Base-by-base conservation (phyloP, 2,113 vertebrate species). In the Calonectris borealis region DNA sequence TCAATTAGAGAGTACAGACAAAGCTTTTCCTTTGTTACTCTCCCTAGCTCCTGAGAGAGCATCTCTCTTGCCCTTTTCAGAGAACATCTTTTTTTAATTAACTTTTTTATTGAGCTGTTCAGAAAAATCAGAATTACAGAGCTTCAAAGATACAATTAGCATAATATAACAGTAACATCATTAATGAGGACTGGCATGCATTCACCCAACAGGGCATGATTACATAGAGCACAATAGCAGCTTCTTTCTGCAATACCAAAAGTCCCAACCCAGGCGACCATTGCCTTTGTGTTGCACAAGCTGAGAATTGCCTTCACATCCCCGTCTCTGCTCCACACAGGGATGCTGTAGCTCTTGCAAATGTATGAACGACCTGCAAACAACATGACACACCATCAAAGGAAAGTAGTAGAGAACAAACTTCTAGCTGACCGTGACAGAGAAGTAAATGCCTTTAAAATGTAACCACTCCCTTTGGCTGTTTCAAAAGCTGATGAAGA, bases 21-120 rank as follows among this genome's bases (percentile, higher is more conserved):
- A 91, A 68, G 25, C 57, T 89, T 80, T 77, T 85, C 25, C 49
- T 96, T 89, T 97, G 77, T 80, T 87, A 82, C 32, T 85, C n/a
- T 76, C 38, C 46, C 27, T 20, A 57, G 34, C 25, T 94, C 86
- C 72, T 75, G 54, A 79, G 83, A 91, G 80, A 76, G 13, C 40
- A 61, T 88, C 42, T 83, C 34, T 62, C 73, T 89, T 61, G 54
- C 65, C 61, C 83, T 94, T 92, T 91, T 55, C 72, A 85, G 58
- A 89, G 70, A 95, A 72, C 81, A 91, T 91, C 25, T 93, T 95
- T 82, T 69, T 89, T 85, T 83, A 94, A 95, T 97, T 96, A 94
- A 91, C 40, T 51, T 88, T 94, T 83, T 87, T 62, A 87, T 95
- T 87, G 86, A 82, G 88, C 81, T 77, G 27, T 82, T 96, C 65